phyloP scores from a whole-genome alignment of 2,797 vertebrate genomes.

The Tenualosa thibaudeaui region DNA sequence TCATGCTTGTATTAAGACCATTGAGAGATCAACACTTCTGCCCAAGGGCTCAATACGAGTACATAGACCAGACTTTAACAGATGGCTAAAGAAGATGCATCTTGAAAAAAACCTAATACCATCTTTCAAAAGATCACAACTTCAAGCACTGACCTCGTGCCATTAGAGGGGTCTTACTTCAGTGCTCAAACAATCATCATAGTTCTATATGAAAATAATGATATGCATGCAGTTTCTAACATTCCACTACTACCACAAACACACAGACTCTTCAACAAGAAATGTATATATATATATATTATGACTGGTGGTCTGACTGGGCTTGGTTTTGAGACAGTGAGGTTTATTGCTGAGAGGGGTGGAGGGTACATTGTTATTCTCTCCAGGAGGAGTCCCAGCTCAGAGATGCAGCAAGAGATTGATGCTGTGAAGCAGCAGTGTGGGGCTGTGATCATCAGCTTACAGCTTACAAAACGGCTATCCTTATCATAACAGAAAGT shows the following conservation, averaged over 20 bases:
- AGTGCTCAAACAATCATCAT: conserved; percentile 43
- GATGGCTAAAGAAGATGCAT: conserved; percentile 74
- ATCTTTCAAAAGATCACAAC: conserved; percentile 66
- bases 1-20: conserved; percentile 62
- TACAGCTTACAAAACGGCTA: conserved; percentile 50
- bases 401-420: conserved; percentile 71
- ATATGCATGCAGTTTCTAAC: conserved; percentile 54
- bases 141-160: conserved; percentile 38
- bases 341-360: conserved; percentile 79
- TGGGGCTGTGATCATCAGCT: conserved; percentile 60
- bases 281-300: conserved; percentile 72
- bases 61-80: conserved; percentile 52
- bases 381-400: conserved; percentile 72
- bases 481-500: neutral
- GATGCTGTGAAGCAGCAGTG: conserved; percentile 45
- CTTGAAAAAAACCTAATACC: conserved; percentile 54
- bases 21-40: conserved; percentile 67
- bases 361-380: conserved; percentile 75
- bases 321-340: conserved; percentile 85
- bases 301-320: conserved; percentile 83
- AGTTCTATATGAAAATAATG: neutral
- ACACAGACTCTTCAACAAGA: conserved; percentile 68
- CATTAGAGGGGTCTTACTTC: conserved; percentile 60
- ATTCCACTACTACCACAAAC: conserved; percentile 67
- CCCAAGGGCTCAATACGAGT: conserved; percentile 72